Base-by-base conservation (phyloP, 1,140 invertebrate species). In the Caenorhabditis inopinata region DNA sequence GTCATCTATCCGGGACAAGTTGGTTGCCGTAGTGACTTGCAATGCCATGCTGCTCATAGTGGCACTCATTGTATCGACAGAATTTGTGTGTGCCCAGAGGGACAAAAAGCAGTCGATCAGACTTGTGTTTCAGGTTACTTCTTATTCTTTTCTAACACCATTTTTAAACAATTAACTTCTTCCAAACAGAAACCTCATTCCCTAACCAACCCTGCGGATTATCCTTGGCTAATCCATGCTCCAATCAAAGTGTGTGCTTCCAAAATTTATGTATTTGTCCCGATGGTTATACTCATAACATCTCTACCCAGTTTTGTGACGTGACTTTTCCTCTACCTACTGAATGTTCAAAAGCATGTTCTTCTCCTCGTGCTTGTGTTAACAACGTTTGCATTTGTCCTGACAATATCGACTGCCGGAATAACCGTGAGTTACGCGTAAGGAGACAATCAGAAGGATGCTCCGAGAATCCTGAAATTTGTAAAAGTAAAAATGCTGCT, bases 1-100 rank as follows among this genome's bases (percentile, higher is more conserved):
- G 87, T 88, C 18, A 85, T 88, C 74, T 88, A 85, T 74, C 87
- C 87, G 16, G 87, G 87, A 42, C 87, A 88, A 80, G 76, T 68
- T 42, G 87, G 87, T 42, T 88, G 87, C 74, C 76, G 83, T 27
- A 48, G 80, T 62, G 87, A 88, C 47, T 53, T 79, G 27, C 87
- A 88, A 82, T 88, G 87, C 68, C 79, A 77, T 29, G 83, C 87
- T 18, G 85, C 85, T 7, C 86, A 87, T 46, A 74, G 84, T 1
- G 83, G 85, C 12, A 83, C 87, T 12, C 49, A 51, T 53, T 88
- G 87, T 75, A 75, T 86, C 35, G 84, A 85, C 62, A 68, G 85
- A 11, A 82, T 87, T 58, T 88, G 87, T 73, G 84, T 87, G 5
- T 88, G 87, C 58, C 86, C 85, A 18, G 76, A 84, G 38, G 87